phyloP scores from a whole-genome alignment of 2,888 invertebrate genomes.

The Cotesia congregata region DNA sequence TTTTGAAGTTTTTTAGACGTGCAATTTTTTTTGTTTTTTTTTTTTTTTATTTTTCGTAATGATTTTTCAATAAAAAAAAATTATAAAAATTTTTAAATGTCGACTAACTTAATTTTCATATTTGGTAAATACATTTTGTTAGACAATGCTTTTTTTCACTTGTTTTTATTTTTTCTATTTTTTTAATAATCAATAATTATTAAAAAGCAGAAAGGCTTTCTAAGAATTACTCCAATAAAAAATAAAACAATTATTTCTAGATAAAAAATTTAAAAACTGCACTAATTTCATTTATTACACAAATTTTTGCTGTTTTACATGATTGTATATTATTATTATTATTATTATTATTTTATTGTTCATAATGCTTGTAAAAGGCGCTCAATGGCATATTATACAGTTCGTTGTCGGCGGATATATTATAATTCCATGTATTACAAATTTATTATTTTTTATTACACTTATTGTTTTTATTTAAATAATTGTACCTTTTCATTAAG shows the following conservation, averaged over 20 bases:
- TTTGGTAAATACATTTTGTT: no score
- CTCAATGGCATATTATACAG: slow-evolving; percentile 32
- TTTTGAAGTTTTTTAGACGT: no score
- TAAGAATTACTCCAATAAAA: background rate
- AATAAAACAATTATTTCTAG: background rate
- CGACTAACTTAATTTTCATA: no score
- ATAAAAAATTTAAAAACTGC: slow-evolving; percentile 20
- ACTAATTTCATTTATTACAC: slow-evolving; percentile 5
- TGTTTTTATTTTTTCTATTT: no score
- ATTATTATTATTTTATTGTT: slow-evolving; percentile 30
- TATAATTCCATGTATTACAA: slow-evolving; percentile 13
- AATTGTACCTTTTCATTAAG: slow-evolving; percentile 3
- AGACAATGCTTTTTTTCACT: no score
- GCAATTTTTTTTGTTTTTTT: no score
- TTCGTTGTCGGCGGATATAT: slow-evolving; percentile 19
- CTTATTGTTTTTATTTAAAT: background rate
- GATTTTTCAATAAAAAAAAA: no score
- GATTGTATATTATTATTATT: slow-evolving; percentile 13
- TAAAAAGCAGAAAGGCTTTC: no score
- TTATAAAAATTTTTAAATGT: no score
- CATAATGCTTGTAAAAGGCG: slow-evolving; percentile 34
- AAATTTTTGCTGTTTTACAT: slow-evolving; percentile 7
- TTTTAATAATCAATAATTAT: no score
- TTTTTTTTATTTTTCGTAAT: no score
- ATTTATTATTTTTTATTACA: background rate